Conservation (phyloP, 2,113 vertebrate genomes). For the Drymodes brunneopygia region DNA sequence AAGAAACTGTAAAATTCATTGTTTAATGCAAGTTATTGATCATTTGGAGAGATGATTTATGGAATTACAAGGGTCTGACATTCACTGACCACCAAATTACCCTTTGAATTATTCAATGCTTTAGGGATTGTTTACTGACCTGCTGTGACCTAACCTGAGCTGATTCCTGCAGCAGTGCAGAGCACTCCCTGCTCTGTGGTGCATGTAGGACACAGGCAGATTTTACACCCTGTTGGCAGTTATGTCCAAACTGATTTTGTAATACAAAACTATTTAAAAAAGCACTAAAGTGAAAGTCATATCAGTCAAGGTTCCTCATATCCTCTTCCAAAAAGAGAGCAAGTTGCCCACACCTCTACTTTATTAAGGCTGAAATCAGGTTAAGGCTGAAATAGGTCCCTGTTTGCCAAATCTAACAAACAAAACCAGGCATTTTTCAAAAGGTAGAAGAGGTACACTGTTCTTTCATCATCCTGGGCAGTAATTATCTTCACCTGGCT, state of each 20-base stretch:
- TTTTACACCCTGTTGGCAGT: neutral
- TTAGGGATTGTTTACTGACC: slow-evolving; percentile 30
- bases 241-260: neutral
- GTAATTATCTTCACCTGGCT: neutral
- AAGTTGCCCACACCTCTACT: neutral
- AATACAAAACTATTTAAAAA: neutral
- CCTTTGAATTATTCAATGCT: slow-evolving; percentile 66
- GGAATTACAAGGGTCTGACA: slow-evolving; percentile 53
- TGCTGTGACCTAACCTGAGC: neutral
- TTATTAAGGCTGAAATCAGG: neutral
- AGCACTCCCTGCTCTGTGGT: neutral
- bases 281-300: neutral
- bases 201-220: neutral
- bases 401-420: neutral
- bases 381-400: neutral
- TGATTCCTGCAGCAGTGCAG: neutral
- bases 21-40: slow-evolving; percentile 19
- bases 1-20: neutral
- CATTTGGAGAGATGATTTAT: slow-evolving; percentile 50
- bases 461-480: neutral
- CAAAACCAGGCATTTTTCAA: neutral
- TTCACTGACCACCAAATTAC: slow-evolving; percentile 10
- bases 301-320: neutral
- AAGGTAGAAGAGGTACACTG: neutral
- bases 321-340: neutral